Base-by-base conservation (phyloP, 2,888 invertebrate species). In the Marasmarcha lunaedactyla region DNA sequence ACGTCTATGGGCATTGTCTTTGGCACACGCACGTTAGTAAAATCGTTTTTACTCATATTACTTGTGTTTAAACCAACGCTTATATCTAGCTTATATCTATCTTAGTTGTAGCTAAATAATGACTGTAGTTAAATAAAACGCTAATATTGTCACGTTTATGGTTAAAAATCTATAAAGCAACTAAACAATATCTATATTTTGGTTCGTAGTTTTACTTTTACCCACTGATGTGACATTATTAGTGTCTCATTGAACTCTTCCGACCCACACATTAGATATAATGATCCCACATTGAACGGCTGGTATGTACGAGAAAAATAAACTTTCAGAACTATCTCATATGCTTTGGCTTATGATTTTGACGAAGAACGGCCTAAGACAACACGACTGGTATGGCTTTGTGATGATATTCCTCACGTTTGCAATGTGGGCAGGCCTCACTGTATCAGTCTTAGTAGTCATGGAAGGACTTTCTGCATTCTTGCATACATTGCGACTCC, bases 391-490 rank as follows among this genome's bases (percentile, higher is more conserved):
- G 1, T 2, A 68, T 0, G 87, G 85, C 0, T 68, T 70, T 1
- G 38, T 87, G 1, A 61, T 84, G 9, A 57, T 92, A 2, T 89
- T 86, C 49, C 27, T 87, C 0, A 71, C 89, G 13, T 96, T 95
- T 61, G 86, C 85, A 0, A 68, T 87, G 1, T 96, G 95, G 92
- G 90, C 92, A 0, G 54, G 79, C 9, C 88, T 94, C 48, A 93
- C 94, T 0, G 52, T 95, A 1, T 86, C 88, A 37, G 92, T 95
- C 49, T 78, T 95, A 36, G 89, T 95, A 10, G 70, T 94, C 45
- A 95, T 95, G 95, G 95, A 95, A 68, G 95, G 95, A 0, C 76
- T 95, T 15, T 94, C 94, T 1, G 95, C 95, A 5, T 95, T 95
- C 64, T 86, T 95, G 37, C 95, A 95, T 62, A 94, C 94, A 0